phyloP scores from a whole-genome alignment of 2,113 vertebrate genomes.

The Epinephelus fuscoguttatus region DNA sequence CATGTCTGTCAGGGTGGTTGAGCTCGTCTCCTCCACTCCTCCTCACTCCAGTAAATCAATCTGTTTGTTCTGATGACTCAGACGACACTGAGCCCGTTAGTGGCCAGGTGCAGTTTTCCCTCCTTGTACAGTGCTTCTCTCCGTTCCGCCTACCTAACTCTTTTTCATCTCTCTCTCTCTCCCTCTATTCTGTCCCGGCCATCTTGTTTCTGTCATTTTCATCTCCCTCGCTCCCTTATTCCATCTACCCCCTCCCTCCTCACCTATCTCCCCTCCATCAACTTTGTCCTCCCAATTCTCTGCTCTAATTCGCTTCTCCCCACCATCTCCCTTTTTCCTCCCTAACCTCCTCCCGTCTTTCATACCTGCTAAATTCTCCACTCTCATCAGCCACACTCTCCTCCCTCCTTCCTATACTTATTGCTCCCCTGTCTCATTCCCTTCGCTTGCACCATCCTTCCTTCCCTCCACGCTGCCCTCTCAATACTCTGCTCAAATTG shows the following conservation, averaged over 20 bases:
- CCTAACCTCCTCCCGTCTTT: constrained; percentile 31
- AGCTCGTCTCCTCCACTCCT: constrained; percentile 31
- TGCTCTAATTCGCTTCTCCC: constrained; percentile 43
- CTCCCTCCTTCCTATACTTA: constrained; percentile 16
- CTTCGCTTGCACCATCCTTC: constrained; percentile 2
- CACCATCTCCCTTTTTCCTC: constrained; percentile 5
- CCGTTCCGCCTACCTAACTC: neutral
- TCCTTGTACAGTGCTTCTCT: neutral
- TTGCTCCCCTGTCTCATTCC: constrained; percentile 41
- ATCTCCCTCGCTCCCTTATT: constrained; percentile 11
- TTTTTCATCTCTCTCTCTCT: neutral
- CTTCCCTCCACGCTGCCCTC: neutral
- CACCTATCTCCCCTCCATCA: constrained; percentile 19
- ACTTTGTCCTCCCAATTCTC: constrained; percentile 42
- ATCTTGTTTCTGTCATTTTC: constrained; percentile 31
- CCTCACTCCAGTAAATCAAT: constrained; percentile 49
- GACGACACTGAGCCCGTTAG: constrained; percentile 39
- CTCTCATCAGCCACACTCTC: constrained; percentile 21
- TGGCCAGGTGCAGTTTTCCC: constrained; percentile 23
- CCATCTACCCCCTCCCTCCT: constrained; percentile 8
- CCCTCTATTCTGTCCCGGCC: neutral
- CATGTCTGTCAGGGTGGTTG: constrained; percentile 40
- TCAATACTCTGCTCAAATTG: constrained; percentile 7
- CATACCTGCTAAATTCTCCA: constrained; percentile 27
- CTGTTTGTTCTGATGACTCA: constrained; percentile 63